Evolutionary conservation across 1,140 invertebrate genomes (phyloP), one percentile per base, ranked within the genome.

Genomic region (Alviniconcha marisindica): DNA sequence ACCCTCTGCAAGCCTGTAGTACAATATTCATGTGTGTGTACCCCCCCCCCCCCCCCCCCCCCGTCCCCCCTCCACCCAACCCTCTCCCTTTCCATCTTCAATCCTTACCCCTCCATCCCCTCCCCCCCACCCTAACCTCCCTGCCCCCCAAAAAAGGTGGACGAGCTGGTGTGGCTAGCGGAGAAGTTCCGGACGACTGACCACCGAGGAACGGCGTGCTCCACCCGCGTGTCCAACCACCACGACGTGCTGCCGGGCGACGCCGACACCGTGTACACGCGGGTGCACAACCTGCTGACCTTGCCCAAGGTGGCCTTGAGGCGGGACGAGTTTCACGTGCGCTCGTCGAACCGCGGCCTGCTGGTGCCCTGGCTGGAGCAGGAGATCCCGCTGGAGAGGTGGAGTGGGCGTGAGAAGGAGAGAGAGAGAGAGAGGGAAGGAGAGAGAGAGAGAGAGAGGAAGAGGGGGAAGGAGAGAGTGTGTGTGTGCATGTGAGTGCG

Each of bases 281-380:
- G 48, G 60, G 79, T 84, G 28, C 48, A 44, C 18, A 36, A 81
- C 36, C 79, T 84, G 5, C 51, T 84, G 51, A 18, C 31, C 38
- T 66, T 74, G 54, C 83, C 83, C 31, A 73, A 82, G 56, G 80
- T 84, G 71, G 56, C 54, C 21, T 73, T 84, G 42, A 60, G 40
- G 21, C 71, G 21, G 38, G 83, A 69, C 44, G 83, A 84, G 44
- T 84, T 66, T 48, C 24, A 36, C 40, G 28, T 81, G 12, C 44
- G 63, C 36, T 21, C 42, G 7, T 38, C 78, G 14, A 38, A 36
- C n/a, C 40, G 36, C 10, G 54, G 33, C 36, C 63, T 83, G 31
- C 40, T 28, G 42, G 71, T 82, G 21, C 33, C 24, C 21, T 83
- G 82, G 82, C 63, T 56, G 33, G 31, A 83, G 4, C 44, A 83